Percentiles rank a stretch among this genome's conserved stretches.
These are phyloP conservation scores for Rhinoraja longicauda DNA, from an alignment of 2,797 vertebrate species.

Conservation along the genomic window DNA sequence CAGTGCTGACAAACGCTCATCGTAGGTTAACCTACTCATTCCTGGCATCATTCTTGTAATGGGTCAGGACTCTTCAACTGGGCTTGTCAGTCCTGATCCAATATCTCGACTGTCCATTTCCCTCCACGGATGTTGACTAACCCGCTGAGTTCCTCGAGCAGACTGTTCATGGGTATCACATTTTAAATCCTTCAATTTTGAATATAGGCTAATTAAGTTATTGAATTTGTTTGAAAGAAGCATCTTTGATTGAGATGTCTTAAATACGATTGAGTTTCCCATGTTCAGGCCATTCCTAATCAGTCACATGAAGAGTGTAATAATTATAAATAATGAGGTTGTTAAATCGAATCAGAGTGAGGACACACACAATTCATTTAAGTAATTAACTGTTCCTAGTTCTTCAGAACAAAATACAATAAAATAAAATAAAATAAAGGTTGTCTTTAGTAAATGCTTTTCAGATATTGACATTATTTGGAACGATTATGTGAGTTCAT, in stretches of 20 bases:
- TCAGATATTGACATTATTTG: background rate
- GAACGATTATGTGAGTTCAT: slow-evolving; percentile 28
- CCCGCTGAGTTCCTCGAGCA: no score
- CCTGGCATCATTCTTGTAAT: no score
- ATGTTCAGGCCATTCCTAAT: background rate
- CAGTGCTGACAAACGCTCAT: no score
- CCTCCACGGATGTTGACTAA: no score
- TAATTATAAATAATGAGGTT: background rate
- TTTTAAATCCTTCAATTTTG: background rate
- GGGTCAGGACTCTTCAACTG: no score
- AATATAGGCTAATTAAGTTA: background rate
- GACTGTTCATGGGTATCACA: background rate
- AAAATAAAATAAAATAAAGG: background rate
- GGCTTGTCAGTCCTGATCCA: no score
- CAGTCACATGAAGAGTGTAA: background rate
- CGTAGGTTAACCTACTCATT: no score
- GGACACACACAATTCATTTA: slow-evolving; percentile 4
- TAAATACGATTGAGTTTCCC: background rate
- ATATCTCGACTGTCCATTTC: no score
- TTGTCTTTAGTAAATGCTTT: background rate
- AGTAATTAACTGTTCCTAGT: background rate
- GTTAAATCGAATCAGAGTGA: background rate
- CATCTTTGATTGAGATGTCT: background rate
- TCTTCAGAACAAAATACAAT: background rate
- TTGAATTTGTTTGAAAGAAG: background rate